These are phyloP conservation scores for Alectura lathami DNA, from an alignment of 2,113 vertebrate genomes.

Conservation along the genomic window DNA sequence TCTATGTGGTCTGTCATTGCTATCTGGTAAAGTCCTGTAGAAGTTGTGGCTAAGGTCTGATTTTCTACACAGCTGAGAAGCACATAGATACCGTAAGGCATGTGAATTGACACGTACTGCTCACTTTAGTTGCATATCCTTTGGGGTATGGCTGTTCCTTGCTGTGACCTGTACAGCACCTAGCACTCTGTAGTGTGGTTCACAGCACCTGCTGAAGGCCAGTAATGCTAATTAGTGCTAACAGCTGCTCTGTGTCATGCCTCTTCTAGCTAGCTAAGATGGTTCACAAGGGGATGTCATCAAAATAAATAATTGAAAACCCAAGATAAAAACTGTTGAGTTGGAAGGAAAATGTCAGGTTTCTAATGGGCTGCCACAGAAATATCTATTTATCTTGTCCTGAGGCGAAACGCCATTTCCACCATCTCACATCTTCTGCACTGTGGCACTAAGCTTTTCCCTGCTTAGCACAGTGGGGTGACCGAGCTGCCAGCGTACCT, in stretches of 20 bases:
- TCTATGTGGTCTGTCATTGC: not conserved
- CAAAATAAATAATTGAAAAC: not conserved
- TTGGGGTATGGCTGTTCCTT: not conserved
- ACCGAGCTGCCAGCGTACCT: not conserved
- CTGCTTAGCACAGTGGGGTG: not conserved
- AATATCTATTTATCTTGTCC: no score
- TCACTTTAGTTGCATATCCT: not conserved
- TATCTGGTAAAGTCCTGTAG: not conserved
- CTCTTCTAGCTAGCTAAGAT: not conserved
- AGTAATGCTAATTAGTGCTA: constrained; percentile 12
- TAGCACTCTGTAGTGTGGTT: not conserved
- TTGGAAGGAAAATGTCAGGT: not conserved
- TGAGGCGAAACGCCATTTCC: not conserved
- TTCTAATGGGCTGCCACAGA: not conserved
- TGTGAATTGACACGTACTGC: not conserved
- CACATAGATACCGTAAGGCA: fast-evolving
- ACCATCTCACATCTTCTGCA: not conserved
- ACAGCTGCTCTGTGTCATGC: constrained; percentile 14
- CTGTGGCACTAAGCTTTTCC: not conserved
- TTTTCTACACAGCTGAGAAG: not conserved
- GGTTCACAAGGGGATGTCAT: not conserved
- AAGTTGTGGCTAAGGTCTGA: not conserved
- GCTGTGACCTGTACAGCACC: not conserved
- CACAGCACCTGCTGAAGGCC: not conserved
- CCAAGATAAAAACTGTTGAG: not conserved